Evolutionary conservation across 2,888 invertebrate species (phyloP), one percentile per base, ranked within the genome.

Genomic region (Brenthis ino): DNA sequence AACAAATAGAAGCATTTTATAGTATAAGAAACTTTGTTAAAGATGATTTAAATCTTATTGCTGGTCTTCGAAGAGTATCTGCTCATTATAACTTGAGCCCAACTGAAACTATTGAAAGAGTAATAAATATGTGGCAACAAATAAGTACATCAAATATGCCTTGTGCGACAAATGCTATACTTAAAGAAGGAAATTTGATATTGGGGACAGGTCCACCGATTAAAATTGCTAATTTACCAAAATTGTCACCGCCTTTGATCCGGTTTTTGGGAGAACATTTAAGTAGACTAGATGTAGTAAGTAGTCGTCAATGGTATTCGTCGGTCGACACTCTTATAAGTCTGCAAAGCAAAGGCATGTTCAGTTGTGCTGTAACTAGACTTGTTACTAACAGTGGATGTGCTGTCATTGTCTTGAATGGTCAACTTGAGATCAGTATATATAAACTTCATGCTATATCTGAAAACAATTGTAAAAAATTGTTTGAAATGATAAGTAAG

Each of bases 171-270:
- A 71, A 74, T 14, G 65, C 75, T 24, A 61, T 64, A 5, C 71
- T 77, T 1, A 61, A 50, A 16, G 76, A 75, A 5, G 76, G 75
- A 2, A 71, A 71, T 68, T 54, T 79, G 47, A 73, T 79, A 60
- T 67, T 80, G 65, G 72, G 78, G 33, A 55, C 78, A 60, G 73
- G 78, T 37, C 72, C 78, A 56, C 76, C 79, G 64, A 76, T 79
- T 67, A 68, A 72, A 67, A 72, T 77, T 57, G 64, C 73, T 47
- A 71, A 75, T 63, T 69, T 77, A 61, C 72, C 69, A 14, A 69
- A 71, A 12, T 61, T 77, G 24, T 74, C 76, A 24, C 65, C 67
- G 47, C 71, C 76, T 1, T 71, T 77, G 73, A 71, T 77, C 33
- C 65, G 76, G 54, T 74, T 78, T 73, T 63, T 79, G 53, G 71